phyloP scores from a whole-genome alignment of 2,888 invertebrate genomes.

The Harpalus rubripes region DNA sequence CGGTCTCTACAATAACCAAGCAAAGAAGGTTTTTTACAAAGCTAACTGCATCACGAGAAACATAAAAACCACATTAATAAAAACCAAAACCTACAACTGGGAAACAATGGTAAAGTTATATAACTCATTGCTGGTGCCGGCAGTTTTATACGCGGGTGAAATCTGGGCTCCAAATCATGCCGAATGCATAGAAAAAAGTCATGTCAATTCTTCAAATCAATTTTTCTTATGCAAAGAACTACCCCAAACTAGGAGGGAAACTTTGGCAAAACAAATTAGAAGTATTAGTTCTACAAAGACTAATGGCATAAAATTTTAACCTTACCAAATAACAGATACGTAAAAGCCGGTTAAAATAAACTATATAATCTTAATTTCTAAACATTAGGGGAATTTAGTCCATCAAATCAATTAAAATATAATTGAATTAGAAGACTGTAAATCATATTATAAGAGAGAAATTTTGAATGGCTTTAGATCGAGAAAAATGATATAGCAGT shows the following conservation, averaged over 20 bases:
- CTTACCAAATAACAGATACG: no score
- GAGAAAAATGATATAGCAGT: not conserved
- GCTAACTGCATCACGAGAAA: conserved; percentile 1
- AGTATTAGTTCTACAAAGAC: not conserved
- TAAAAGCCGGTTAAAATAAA: not conserved
- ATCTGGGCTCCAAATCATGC: not conserved
- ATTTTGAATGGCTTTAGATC: not conserved
- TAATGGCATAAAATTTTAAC: not conserved
- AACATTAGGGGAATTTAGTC: no score
- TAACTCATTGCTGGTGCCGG: no score
- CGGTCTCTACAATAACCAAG: not conserved
- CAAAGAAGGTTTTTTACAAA: not conserved
- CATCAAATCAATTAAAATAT: no score
- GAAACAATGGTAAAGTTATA: no score
- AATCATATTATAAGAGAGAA: not conserved
- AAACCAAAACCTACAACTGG: not conserved
- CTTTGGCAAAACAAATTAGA: not conserved
- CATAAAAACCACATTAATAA: no score
- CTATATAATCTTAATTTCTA: not conserved
- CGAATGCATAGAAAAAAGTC: not conserved
- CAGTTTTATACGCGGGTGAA: no score
- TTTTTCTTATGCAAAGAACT: not conserved
- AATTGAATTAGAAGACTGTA: no score
- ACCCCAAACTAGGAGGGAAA: not conserved
- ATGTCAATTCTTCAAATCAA: not conserved